Evolutionary conservation across 2,113 vertebrate species (phyloP), one percentile per base, ranked within the genome.

Genomic region (Oryzias melastigma): DNA sequence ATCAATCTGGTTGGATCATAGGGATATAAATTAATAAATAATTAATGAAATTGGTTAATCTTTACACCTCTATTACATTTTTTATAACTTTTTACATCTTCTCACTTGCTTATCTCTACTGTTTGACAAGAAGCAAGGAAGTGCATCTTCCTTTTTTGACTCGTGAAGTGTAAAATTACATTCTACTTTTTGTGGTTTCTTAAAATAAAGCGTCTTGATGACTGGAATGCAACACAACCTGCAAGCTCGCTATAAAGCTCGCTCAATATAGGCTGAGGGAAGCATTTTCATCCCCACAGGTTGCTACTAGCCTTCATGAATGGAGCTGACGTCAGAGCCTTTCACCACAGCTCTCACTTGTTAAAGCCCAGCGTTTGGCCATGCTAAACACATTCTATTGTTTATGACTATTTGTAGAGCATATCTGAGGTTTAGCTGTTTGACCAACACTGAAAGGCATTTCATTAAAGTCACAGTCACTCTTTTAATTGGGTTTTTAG

Each of bases 211-310:
- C 45, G 8, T 18, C 35, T 50, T 69, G n/a, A 58, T 73, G 62
- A 71, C 56, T 79, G 71, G 71, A 55, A 76, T 70, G 70, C 73
- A 66, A 61, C 65, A 59, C 66, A 82, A 65, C 58, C 66, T 78
- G 67, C 44, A 68, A 52, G 78, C 68, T 77, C 70, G 49, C 61
- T 58, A 42, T 65, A 68, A 17, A 51, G 55, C 35, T 27, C 29
- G 52, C 70, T 75, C 60, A n/a, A 29, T 77, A 75, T 76, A 60
- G 80, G 67, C 75, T 71, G 58, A 68, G 69, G 52, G 65, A 77
- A 77, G 68, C 81, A 63, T 83, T 85, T 85, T 76, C 54, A 67
- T 78, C 78, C 68, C 63, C 66, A 49, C 79, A 77, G 69, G 74
- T 77, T 77, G 35, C 62, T 65, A 75, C 45, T 73, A 73, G 61